phyloP scores from a whole-genome alignment of 2,113 vertebrate genomes.

The Ictalurus punctatus region DNA sequence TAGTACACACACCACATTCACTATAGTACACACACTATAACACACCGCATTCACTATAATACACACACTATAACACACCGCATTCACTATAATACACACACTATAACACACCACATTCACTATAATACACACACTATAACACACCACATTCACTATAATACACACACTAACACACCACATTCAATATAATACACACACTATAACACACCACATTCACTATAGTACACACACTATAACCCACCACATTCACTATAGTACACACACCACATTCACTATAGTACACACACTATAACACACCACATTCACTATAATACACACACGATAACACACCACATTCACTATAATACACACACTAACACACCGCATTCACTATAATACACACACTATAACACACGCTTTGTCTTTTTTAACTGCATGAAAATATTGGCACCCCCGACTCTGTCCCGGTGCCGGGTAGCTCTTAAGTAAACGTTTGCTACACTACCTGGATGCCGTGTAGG shows the following conservation, averaged over 20 bases:
- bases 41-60: not conserved
- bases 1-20: not conserved
- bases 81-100: too few species aligned
- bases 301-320: not conserved
- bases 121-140: not conserved
- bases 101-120: not conserved
- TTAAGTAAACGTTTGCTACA: not conserved
- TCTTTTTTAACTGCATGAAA: not conserved
- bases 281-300: too few species aligned
- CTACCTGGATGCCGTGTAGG: not conserved
- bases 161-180: not conserved
- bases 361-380: not conserved
- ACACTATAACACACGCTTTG: not conserved
- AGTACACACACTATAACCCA: not conserved
- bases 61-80: not conserved
- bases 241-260: not conserved
- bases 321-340: not conserved
- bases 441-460: not conserved
- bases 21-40: not conserved
- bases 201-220: not conserved
- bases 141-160: not conserved
- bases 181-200: not conserved
- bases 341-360: not conserved
- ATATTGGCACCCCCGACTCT: not conserved
- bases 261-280: too few species aligned